phyloP scores from a whole-genome alignment of 2,113 vertebrate species.

The Indri indri region DNA sequence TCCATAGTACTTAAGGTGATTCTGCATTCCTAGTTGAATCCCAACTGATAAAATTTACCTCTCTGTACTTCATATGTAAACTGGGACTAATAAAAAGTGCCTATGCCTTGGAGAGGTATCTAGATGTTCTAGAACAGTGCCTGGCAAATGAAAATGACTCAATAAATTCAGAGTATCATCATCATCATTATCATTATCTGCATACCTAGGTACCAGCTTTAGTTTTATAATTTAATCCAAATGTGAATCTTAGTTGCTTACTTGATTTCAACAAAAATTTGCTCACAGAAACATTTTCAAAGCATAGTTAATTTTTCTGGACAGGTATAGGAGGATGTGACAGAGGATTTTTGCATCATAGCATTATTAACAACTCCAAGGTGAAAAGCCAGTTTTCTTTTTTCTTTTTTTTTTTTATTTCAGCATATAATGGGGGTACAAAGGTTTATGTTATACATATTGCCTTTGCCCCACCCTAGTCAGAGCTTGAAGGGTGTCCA shows the following conservation, averaged over 20 bases:
- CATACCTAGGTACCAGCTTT: background rate
- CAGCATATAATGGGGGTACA: no score
- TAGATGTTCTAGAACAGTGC: background rate
- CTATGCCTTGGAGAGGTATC: background rate
- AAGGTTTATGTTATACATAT: no score
- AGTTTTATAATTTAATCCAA: background rate
- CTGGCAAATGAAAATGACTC: background rate
- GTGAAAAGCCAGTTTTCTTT: background rate
- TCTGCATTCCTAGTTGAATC: background rate
- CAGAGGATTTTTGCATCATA: background rate
- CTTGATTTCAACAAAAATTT: background rate
- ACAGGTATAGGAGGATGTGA: background rate
- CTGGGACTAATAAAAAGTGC: background rate
- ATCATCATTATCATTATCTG: background rate
- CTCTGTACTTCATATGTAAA: background rate
- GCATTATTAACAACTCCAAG: background rate
- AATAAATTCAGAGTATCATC: background rate
- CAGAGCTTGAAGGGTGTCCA: no score
- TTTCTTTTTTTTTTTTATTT: no score
- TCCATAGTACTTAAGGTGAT: background rate
- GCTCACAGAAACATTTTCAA: constrained; percentile 3
- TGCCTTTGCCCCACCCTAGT: no score
- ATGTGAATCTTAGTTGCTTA: background rate
- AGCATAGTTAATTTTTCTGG: background rate
- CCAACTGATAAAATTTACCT: background rate